A percentile compares a stretch with the other conserved stretches of the same genome.
Conservation (phyloP, 2,888 invertebrate genomes). For the Argynnis bischoffii region DNA sequence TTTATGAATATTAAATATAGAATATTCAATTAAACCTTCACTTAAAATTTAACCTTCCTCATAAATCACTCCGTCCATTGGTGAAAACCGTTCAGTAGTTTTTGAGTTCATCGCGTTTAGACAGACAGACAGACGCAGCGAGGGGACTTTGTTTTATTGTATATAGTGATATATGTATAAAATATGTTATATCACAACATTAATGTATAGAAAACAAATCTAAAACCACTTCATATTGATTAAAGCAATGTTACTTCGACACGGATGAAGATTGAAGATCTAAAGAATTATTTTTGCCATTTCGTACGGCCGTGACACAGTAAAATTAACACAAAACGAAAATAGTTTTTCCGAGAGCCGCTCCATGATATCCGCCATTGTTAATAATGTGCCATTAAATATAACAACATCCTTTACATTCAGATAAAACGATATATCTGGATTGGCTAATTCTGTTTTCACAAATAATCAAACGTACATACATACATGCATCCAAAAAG, state of each 20-base stretch:
- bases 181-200: background rate
- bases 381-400: conserved; percentile 35
- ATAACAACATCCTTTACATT: conserved; percentile 35
- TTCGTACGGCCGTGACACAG: conserved; percentile 34
- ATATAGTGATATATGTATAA: background rate
- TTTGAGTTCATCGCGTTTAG: too few relatives aligned
- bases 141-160: too few relatives aligned
- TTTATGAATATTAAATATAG: too few relatives aligned
- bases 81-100: too few relatives aligned
- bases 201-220: background rate
- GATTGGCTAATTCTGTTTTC: conserved; percentile 5
- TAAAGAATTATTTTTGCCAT: conserved; percentile 26
- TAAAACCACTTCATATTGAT: conserved; percentile 16
- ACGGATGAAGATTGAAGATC: conserved; percentile 19
- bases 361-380: conserved; percentile 32
- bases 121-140: too few relatives aligned
- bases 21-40: too few relatives aligned
- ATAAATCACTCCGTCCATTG: too few relatives aligned
- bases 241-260: conserved; percentile 18
- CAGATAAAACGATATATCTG: conserved; percentile 10
- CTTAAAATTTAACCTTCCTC: too few relatives aligned
- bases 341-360: conserved; percentile 33
- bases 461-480: background rate
- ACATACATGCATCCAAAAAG: background rate
- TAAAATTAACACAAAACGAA: conserved; percentile 26